These are phyloP conservation scores for Peucedramus taeniatus DNA, from an alignment of 2,113 vertebrate species.

Conservation along the genomic window DNA sequence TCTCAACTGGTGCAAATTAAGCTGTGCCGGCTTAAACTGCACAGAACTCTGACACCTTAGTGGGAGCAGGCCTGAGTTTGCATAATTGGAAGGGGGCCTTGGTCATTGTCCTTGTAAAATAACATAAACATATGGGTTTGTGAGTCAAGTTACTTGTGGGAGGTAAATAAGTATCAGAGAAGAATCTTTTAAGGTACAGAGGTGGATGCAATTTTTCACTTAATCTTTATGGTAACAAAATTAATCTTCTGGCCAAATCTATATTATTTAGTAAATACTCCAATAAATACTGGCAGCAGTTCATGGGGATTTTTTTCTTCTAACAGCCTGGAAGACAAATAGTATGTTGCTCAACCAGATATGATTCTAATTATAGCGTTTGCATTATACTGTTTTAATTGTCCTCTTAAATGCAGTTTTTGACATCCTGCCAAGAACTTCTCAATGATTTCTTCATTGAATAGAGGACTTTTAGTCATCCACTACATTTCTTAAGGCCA, in stretches of 20 bases:
- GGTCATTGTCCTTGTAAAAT: background rate
- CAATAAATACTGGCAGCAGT: conserved; percentile 53
- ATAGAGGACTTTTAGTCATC: conserved; percentile 63
- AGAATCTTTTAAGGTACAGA: conserved; percentile 7
- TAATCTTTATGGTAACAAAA: conserved; percentile 39
- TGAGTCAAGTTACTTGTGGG: background rate
- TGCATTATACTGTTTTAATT: conserved; percentile 76
- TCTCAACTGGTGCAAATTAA: conserved; percentile 6
- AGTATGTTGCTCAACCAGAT: conserved; percentile 64
- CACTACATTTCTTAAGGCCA: conserved; percentile 57
- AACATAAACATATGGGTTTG: background rate
- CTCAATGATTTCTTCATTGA: conserved; percentile 73
- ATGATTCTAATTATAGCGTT: conserved; percentile 78
- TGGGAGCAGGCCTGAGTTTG: background rate
- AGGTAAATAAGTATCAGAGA: conserved; percentile 5
- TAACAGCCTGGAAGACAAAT: conserved; percentile 61
- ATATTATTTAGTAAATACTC: conserved; percentile 34
- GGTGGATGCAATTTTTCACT: conserved; percentile 20
- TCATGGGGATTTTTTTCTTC: conserved; percentile 53
- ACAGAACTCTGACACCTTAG: background rate
- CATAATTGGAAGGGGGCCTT: background rate
- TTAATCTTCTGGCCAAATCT: conserved; percentile 21
- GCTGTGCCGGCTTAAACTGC: background rate
- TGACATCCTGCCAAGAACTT: conserved; percentile 71
- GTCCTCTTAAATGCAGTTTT: conserved; percentile 72